Evolutionary conservation across 1,140 invertebrate species (phyloP).

Genomic region (Theocolax elegans): DNA sequence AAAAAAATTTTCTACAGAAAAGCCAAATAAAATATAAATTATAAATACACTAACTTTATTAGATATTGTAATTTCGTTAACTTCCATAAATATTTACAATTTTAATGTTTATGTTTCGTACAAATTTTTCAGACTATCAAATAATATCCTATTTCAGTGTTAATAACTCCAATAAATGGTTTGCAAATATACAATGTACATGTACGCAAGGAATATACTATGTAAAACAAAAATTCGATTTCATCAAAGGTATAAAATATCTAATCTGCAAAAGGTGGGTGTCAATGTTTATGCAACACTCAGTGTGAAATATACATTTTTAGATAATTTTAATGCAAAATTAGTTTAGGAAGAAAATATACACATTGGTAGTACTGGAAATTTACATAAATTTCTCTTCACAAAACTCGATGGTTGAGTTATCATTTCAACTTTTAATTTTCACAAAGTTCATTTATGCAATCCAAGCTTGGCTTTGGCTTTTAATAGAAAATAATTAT

Average conservation of each 20-base stretch:
- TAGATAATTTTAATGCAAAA: slow-evolving; percentile 8
- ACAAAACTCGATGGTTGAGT: neutral
- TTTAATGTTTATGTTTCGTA: too few relatives aligned
- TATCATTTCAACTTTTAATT: neutral
- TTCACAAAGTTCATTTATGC: neutral
- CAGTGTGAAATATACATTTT: slow-evolving; percentile 13
- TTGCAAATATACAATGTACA: slow-evolving; percentile 5
- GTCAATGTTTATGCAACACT: neutral
- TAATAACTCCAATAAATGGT: neutral
- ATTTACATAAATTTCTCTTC: neutral
- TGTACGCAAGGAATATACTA: neutral
- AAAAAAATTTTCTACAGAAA: neutral
- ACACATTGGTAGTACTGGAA: neutral
- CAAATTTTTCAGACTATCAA: neutral
- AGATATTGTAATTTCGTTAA: neutral
- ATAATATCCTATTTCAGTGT: neutral
- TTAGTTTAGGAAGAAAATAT: slow-evolving; percentile 7
- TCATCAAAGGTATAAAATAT: slow-evolving; percentile 1
- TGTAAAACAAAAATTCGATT: neutral
- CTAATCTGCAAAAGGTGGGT: neutral
- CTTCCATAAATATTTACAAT: slow-evolving; percentile 21
- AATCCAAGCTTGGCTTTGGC: neutral
- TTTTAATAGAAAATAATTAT: neutral
- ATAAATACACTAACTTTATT: slow-evolving; percentile 25
- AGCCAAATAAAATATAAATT: neutral